Evolutionary conservation across 2,888 invertebrate genomes (phyloP).

Genomic region (Drosophila mayaguana): DNA sequence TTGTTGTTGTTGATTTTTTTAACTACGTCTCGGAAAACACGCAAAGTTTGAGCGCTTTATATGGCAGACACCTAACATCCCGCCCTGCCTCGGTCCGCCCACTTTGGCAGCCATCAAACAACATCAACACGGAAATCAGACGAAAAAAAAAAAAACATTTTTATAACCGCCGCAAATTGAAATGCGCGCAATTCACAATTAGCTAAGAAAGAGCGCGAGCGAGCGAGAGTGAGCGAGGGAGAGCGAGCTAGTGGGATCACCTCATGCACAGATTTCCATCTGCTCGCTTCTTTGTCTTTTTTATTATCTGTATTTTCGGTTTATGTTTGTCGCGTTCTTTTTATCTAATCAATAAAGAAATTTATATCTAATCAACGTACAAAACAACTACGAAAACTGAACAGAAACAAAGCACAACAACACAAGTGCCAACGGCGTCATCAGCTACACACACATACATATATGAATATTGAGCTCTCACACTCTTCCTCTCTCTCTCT

Average conservation of each 20-base stretch:
- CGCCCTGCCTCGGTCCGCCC: neutral
- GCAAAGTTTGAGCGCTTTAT: slow-evolving; percentile 19
- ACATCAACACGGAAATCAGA: slow-evolving; percentile 68
- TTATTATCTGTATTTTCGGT: slow-evolving; percentile 10
- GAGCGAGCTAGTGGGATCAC: slow-evolving; percentile 12
- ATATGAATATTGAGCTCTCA: neutral
- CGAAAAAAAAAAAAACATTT: slow-evolving; percentile 50
- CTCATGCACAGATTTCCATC: slow-evolving; percentile 57
- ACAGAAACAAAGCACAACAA: slow-evolving; percentile 34
- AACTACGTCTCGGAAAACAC: slow-evolving; percentile 21
- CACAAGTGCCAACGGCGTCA: slow-evolving; percentile 36
- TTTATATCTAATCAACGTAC: slow-evolving; percentile 80
- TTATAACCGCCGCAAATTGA: slow-evolving; percentile 72
- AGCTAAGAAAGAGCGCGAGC: slow-evolving; percentile 26
- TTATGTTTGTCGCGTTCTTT: slow-evolving; percentile 37
- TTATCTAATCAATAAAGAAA: slow-evolving; percentile 82
- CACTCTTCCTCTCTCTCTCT: neutral
- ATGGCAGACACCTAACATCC: slow-evolving; percentile 11
- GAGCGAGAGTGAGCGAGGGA: neutral
- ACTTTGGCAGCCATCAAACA: slow-evolving; percentile 6
- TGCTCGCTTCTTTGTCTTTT: slow-evolving; percentile 6
- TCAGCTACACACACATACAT: slow-evolving; percentile 17
- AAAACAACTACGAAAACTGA: slow-evolving; percentile 29
- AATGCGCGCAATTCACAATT: slow-evolving; percentile 72
- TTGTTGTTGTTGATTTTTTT: neutral